Percentiles rank a stretch among this genome's conserved stretches.
Conservation (phyloP, 2,113 vertebrate genomes). For the Scalopus aquaticus region DNA sequence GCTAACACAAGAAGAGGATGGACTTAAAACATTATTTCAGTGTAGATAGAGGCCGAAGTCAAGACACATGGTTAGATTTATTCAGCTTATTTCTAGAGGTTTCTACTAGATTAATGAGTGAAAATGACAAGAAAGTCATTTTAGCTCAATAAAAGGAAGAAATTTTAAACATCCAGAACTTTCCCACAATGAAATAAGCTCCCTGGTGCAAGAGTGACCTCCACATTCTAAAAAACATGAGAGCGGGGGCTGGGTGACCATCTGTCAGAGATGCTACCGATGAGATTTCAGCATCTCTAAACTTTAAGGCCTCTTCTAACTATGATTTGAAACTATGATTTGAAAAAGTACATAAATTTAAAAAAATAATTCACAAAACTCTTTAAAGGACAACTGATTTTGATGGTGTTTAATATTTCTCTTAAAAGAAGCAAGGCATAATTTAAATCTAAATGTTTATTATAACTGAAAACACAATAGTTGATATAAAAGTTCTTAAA, state of each 20-base stretch:
- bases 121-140: neutral
- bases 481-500: conserved; percentile 12
- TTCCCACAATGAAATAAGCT: conserved; percentile 3
- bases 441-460: conserved; percentile 39
- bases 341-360: neutral
- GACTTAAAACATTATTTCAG: conserved; percentile 6
- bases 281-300: conserved; percentile 21
- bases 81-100: conserved; percentile 24
- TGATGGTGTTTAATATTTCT: conserved; percentile 42
- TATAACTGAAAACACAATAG: conserved; percentile 45
- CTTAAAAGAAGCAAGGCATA: conserved; percentile 20
- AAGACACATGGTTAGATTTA: neutral
- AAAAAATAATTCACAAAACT: conserved; percentile 6
- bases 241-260: neutral
- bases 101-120: neutral
- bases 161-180: conserved; percentile 34
- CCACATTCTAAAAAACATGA: neutral
- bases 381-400: conserved; percentile 10
- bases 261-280: conserved; percentile 14
- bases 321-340: conserved; percentile 17
- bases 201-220: neutral
- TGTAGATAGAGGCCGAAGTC: neutral
- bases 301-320: conserved; percentile 23
- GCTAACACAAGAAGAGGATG: neutral
- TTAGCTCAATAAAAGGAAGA: conserved; percentile 31